Conservation (phyloP, 92 coral and sea anemone species). For the Meandrina meandrites region DNA sequence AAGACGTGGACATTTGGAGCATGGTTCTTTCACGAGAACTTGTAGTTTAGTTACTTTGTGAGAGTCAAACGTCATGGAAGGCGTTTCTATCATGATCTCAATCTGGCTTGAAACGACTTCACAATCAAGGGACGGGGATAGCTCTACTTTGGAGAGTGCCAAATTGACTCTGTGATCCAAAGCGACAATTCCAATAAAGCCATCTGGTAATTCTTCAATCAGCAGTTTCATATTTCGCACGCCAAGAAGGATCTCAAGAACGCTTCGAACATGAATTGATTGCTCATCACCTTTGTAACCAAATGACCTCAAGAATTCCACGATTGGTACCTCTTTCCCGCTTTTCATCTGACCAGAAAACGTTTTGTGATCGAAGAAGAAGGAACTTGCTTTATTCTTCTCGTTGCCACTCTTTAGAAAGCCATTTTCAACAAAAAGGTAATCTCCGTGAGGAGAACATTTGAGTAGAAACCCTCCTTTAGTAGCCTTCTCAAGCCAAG, state of each 20-base stretch:
- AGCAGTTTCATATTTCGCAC: constrained; percentile 2
- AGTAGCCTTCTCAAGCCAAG: neutral
- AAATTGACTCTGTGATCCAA: constrained; percentile 16
- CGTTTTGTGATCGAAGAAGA: constrained; percentile 17
- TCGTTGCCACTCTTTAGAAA: neutral
- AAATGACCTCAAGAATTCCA: constrained; percentile 6
- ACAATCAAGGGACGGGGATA: neutral
- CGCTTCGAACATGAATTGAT: neutral
- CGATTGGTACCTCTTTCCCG: neutral
- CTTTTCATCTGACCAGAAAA: neutral
- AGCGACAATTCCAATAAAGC: neutral
- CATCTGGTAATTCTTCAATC: neutral
- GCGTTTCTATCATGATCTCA: neutral
- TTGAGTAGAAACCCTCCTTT: neutral
- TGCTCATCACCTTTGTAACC: neutral
- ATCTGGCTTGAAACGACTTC: constrained; percentile 23
- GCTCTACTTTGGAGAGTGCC: neutral
- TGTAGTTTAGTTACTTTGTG: neutral
- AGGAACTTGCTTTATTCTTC: neutral
- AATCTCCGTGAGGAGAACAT: neutral
- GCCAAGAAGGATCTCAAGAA: constrained; percentile 20
- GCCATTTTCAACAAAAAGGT: neutral
- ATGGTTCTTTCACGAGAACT: constrained; percentile 2
- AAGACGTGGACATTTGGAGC: neutral
- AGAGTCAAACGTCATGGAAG: neutral